phyloP scores from a whole-genome alignment of 2,888 invertebrate genomes.

The Caenorhabditis macrosperma region DNA sequence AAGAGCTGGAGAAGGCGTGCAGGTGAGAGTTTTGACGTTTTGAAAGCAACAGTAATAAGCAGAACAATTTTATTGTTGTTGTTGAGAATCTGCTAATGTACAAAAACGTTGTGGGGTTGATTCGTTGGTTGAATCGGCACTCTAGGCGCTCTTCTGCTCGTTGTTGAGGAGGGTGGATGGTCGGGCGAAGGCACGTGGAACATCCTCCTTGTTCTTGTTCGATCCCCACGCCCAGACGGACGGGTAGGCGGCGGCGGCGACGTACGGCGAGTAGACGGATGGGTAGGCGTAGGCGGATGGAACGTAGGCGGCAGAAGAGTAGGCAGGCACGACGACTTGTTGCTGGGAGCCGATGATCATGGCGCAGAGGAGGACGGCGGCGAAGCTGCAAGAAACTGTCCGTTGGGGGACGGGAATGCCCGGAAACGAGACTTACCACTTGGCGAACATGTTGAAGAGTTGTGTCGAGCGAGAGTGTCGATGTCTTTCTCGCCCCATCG shows the following conservation, averaged over 20 bases:
- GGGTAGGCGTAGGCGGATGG: slow-evolving; percentile 48
- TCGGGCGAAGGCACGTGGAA: slow-evolving; percentile 45
- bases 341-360: slow-evolving; percentile 44
- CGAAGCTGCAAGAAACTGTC: slow-evolving; percentile 26
- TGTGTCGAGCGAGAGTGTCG: slow-evolving; percentile 13
- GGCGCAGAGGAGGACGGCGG: slow-evolving; percentile 51
- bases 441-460: slow-evolving; percentile 47
- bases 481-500: not conserved
- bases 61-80: not conserved
- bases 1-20: slow-evolving; percentile 33
- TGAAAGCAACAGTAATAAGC: too few relatives aligned
- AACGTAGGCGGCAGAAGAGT: slow-evolving; percentile 43
- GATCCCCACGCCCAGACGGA: slow-evolving; percentile 53
- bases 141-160: slow-evolving; percentile 41
- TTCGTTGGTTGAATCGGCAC: not conserved
- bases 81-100: not conserved
- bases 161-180: slow-evolving; percentile 48
- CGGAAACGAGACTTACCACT: slow-evolving; percentile 37
- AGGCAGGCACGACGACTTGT: slow-evolving; percentile 50
- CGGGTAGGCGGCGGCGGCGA: slow-evolving; percentile 47
- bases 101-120: slow-evolving; percentile 11
- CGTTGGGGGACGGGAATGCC: not conserved
- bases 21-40: too few relatives aligned
- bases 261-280: slow-evolving; percentile 50
- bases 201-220: slow-evolving; percentile 47